phyloP scores from a whole-genome alignment of 1,140 invertebrate species.

The Dufourea novaeangliae region DNA sequence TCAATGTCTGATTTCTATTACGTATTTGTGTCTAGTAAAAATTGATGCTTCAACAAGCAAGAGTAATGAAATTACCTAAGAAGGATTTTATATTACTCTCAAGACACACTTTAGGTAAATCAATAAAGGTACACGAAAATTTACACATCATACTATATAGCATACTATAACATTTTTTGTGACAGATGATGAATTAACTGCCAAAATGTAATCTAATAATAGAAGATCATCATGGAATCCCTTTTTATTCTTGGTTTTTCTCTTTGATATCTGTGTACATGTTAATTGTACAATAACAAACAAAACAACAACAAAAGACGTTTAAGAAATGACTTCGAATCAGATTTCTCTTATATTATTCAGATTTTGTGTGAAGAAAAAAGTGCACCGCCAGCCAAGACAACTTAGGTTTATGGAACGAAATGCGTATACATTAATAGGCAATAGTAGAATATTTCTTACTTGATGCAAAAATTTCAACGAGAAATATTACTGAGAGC shows the following conservation, averaged over 20 bases:
- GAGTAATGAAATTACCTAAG: conserved; percentile 18
- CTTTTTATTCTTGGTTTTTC: conserved; percentile 34
- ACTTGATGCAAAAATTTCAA: conserved; percentile 57
- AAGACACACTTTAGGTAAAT: conserved; percentile 27
- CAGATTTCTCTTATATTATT: conserved; percentile 9
- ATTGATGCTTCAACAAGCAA: conserved; percentile 12
- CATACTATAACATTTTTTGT: conserved; percentile 25
- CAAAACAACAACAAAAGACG: neutral
- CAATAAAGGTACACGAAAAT: conserved; percentile 1
- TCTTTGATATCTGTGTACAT: conserved; percentile 39
- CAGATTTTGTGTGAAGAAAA: neutral
- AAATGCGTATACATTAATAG: conserved; percentile 67
- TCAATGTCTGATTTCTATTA: conserved; percentile 50
- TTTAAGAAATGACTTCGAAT: neutral
- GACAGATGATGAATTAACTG: conserved; percentile 48
- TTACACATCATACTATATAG: conserved; percentile 31
- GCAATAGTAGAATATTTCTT: conserved; percentile 65
- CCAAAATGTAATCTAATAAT: conserved; percentile 17
- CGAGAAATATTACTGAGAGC: conserved; percentile 48
- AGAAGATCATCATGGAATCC: conserved; percentile 45
- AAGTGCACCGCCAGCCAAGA: conserved; percentile 70
- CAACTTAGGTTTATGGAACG: conserved; percentile 74
- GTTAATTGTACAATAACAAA: conserved; percentile 28
- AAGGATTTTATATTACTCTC: conserved; percentile 19
- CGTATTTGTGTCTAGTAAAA: conserved; percentile 30